phyloP scores from a whole-genome alignment of 1,140 invertebrate genomes.

The Zaprionus ornatus region DNA sequence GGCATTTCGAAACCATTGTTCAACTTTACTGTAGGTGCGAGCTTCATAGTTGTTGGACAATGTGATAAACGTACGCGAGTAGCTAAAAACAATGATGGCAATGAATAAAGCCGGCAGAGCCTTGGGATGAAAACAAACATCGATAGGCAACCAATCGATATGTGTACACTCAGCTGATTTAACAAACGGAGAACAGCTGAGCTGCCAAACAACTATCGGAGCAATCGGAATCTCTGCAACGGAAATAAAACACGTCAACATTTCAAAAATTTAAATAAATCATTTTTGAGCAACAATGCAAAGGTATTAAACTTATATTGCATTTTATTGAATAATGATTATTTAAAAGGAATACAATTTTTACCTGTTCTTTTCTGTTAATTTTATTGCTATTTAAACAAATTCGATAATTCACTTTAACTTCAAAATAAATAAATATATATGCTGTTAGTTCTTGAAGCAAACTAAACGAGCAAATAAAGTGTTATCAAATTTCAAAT shows the following conservation, averaged over 20 bases:
- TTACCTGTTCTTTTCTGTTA: background rate
- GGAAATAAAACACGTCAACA: background rate
- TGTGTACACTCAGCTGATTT: background rate
- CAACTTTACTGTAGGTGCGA: constrained; percentile 83
- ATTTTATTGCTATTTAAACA: too few relatives aligned
- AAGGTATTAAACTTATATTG: background rate
- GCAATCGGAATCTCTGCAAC: background rate
- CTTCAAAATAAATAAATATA: too few relatives aligned
- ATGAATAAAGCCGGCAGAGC: background rate
- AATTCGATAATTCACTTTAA: too few relatives aligned
- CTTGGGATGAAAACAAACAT: background rate
- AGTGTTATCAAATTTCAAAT: too few relatives aligned
- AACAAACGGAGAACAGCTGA: background rate
- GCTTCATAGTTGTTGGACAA: constrained; percentile 49
- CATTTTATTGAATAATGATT: background rate
- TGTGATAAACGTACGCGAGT: background rate
- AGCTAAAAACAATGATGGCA: background rate
- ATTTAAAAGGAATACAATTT: background rate
- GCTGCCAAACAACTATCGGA: background rate
- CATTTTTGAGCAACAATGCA: background rate
- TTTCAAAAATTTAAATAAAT: background rate
- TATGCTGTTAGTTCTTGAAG: too few relatives aligned
- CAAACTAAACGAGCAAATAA: too few relatives aligned
- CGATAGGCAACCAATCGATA: background rate
- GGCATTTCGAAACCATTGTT: constrained; percentile 87